A percentile compares a stretch with the other conserved stretches of the same genome.
Conservation (phyloP, 2,888 invertebrate genomes). For the Cryptocephalus primarius region DNA sequence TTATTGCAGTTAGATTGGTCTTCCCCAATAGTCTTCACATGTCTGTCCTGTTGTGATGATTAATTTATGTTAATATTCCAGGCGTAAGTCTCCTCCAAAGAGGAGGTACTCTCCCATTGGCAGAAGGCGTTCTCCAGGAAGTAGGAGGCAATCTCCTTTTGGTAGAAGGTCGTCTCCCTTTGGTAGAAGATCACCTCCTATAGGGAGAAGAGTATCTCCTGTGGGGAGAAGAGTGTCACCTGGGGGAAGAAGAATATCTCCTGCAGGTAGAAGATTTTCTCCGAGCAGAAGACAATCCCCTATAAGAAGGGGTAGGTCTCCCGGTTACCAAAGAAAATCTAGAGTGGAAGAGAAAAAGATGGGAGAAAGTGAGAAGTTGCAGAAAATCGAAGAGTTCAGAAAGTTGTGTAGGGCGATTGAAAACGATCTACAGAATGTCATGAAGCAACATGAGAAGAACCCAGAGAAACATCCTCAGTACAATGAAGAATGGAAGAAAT, state of each 20-base stretch:
- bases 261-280: too few species aligned
- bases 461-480: slow-evolving; percentile 84
- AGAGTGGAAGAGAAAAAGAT: not conserved
- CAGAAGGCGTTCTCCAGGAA: too few species aligned
- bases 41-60: too few species aligned
- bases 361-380: slow-evolving; percentile 19
- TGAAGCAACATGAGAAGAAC: slow-evolving; percentile 68
- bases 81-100: slow-evolving; percentile 1
- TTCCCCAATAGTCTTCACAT: too few species aligned
- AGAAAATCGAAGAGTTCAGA: slow-evolving; percentile 44
- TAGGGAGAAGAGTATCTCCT: too few species aligned
- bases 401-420: slow-evolving; percentile 41
- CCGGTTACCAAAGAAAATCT: not conserved
- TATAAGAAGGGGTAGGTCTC: not conserved
- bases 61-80: not conserved
- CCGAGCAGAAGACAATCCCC: slow-evolving; percentile 1
- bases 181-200: not conserved
- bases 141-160: too few species aligned
- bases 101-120: slow-evolving; percentile 1
- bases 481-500: slow-evolving; percentile 82
- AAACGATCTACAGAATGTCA: slow-evolving; percentile 50
- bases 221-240: too few species aligned
- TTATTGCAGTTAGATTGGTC: too few species aligned
- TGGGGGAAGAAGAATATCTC: too few species aligned
- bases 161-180: not conserved